These are phyloP conservation scores for Oncopodura yosiiana DNA, from an alignment of 1,140 invertebrate genomes.

Conservation along the genomic window DNA sequence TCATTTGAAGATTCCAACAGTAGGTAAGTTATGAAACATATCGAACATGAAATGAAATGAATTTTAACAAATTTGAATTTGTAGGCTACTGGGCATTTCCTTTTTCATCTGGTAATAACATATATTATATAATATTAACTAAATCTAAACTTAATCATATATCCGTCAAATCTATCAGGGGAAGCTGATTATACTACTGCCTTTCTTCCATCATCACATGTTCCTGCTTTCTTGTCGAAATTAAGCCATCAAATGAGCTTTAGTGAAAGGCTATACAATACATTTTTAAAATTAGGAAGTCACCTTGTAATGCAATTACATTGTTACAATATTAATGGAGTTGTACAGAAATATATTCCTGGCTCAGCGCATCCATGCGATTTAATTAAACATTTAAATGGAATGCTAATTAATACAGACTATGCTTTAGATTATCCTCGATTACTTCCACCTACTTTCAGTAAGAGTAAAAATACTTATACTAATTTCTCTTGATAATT, in stretches of 20 bases:
- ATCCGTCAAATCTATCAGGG: slow-evolving; percentile 13
- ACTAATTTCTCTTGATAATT: too few relatives aligned
- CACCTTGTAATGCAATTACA: slow-evolving; percentile 37
- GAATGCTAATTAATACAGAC: slow-evolving; percentile 39
- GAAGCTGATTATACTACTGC: slow-evolving; percentile 37
- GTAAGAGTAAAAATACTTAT: too few relatives aligned
- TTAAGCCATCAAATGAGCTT: slow-evolving; percentile 37
- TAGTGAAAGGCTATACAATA: slow-evolving; percentile 34
- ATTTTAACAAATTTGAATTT: too few relatives aligned
- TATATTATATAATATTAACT: not conserved
- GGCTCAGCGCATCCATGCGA: slow-evolving; percentile 34
- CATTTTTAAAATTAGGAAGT: slow-evolving; percentile 32
- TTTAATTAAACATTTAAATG: slow-evolving; percentile 36
- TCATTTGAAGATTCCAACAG: slow-evolving; percentile 33
- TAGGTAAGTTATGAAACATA: too few relatives aligned
- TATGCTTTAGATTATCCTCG: slow-evolving; percentile 38
- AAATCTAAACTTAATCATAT: not conserved
- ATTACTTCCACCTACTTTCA: slow-evolving; percentile 37
- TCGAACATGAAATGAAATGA: too few relatives aligned
- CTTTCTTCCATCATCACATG: slow-evolving; percentile 35
- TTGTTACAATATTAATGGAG: slow-evolving; percentile 31
- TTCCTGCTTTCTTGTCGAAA: slow-evolving; percentile 36
- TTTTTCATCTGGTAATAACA: not conserved
- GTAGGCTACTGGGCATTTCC: slow-evolving; percentile 37
- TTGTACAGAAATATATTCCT: slow-evolving; percentile 35